phyloP scores from a whole-genome alignment of 2,113 vertebrate genomes.

The Phyllostomus hastatus region DNA sequence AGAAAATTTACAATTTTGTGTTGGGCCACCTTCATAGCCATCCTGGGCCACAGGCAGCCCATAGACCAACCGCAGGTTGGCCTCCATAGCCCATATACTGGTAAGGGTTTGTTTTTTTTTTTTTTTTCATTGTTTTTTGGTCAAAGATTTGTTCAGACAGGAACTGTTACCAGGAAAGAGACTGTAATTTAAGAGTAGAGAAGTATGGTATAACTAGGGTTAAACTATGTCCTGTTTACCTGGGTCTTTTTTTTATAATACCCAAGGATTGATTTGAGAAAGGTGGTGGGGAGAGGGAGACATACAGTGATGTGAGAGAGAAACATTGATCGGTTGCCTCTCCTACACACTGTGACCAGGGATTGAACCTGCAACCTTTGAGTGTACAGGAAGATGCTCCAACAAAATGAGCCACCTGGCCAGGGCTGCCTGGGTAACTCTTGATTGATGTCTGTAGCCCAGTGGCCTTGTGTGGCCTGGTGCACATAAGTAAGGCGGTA shows the following conservation, averaged over 20 bases:
- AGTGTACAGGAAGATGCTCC: too few species aligned
- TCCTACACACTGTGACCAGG: too few species aligned
- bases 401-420: too few species aligned
- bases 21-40: too few species aligned
- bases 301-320: too few species aligned
- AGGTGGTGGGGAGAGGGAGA: too few species aligned
- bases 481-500: neutral
- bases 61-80: too few species aligned
- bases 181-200: neutral
- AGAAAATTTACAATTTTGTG: too few species aligned
- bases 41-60: too few species aligned
- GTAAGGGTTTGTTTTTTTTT: neutral
- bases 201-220: neutral
- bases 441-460: neutral
- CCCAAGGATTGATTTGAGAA: too few species aligned
- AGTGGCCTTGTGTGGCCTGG: neutral
- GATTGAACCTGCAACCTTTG: too few species aligned
- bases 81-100: neutral
- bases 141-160: slow-evolving; percentile 27
- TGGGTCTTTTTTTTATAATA: neutral
- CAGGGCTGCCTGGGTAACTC: neutral
- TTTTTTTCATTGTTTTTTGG: neutral
- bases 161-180: neutral
- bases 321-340: too few species aligned
- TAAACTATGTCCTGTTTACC: neutral